A percentile compares a stretch with the other conserved stretches of the same genome.
These are phyloP conservation scores for Philereme vetulata DNA, from an alignment of 2,888 invertebrate genomes.

Conservation along the genomic window DNA sequence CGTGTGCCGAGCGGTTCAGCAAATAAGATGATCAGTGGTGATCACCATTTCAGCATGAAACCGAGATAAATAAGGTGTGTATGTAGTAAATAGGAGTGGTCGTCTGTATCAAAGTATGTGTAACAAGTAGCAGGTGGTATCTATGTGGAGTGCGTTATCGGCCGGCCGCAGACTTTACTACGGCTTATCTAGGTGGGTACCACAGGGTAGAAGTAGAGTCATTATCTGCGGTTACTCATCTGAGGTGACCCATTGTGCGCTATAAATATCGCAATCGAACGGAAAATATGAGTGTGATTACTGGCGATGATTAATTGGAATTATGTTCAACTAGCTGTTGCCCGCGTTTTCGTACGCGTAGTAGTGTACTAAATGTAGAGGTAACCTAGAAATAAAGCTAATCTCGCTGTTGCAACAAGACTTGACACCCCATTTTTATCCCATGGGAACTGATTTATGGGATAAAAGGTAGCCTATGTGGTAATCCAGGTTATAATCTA, in stretches of 20 bases:
- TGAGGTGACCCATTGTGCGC: conserved; percentile 4
- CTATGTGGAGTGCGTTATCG: not conserved
- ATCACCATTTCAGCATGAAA: too few relatives aligned
- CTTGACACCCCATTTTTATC: too few relatives aligned
- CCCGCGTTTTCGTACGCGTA: too few relatives aligned
- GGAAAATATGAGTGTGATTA: conserved; percentile 1
- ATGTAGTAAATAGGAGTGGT: not conserved
- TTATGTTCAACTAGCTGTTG: too few relatives aligned
- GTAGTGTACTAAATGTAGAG: too few relatives aligned
- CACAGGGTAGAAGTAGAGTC: not conserved
- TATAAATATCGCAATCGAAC: conserved; percentile 7
- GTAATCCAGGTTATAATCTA: too few relatives aligned
- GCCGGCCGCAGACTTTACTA: not conserved
- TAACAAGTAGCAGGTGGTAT: not conserved
- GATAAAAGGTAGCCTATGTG: too few relatives aligned
- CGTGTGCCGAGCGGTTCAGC: too few relatives aligned
- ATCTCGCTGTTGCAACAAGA: too few relatives aligned
- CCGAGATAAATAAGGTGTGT: not conserved
- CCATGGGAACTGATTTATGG: too few relatives aligned
- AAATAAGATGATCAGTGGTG: too few relatives aligned
- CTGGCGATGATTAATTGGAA: not conserved
- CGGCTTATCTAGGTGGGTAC: not conserved
- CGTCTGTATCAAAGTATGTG: not conserved
- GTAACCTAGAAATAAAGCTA: too few relatives aligned
- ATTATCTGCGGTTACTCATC: conserved; percentile 12